Evolutionary conservation across 2,113 vertebrate genomes (phyloP), one percentile per base, ranked within the genome.

Genomic region (Spea multiplicata): DNA sequence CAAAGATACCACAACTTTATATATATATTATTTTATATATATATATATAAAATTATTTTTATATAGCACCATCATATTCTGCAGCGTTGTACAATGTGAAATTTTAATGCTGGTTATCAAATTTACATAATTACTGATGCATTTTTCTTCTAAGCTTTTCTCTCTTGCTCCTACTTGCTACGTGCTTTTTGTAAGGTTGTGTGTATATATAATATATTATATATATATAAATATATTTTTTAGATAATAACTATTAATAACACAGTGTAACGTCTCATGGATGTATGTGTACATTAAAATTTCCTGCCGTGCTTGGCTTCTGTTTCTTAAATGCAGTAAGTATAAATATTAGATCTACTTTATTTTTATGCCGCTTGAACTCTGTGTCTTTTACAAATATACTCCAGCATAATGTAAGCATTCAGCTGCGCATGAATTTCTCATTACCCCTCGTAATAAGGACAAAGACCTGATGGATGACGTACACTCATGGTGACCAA

Each of bases 311-410:
- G 76, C 73, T 79, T 73, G 76, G 55, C 69, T 79, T 79, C 76
- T 78, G 53, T 71, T 78, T 47, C 76, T 64, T 61, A 53, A 76
- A 61, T 61, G 70, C 57, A 59, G 66, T 9, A 53, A 70, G 45
- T 76, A 67, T 76, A 76, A 76, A 76, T 70, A 76, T 69, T 76
- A 70, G 52, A 69, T 76, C 75, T 57, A 76, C 66, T 44, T 76
- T 69, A 70, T 70, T 76, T 69, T 76, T 66, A 66, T 44, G 66
- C 16, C 45, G 52, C 57, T 53, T 17, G 52, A n/a, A 44, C 50
- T 72, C 16, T 47, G 47, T 8, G 16, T 46, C 66, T 76, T 66
- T 76, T 76, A 48, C 66, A 76, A 59, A 70, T 49, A 70, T 49
- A 61, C 66, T 47, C 0, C 8, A 30, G 75, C 47, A 47, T 52